Evolutionary conservation across 2,888 invertebrate species (phyloP).

Genomic region (Lepetodrilus schrolli): DNA sequence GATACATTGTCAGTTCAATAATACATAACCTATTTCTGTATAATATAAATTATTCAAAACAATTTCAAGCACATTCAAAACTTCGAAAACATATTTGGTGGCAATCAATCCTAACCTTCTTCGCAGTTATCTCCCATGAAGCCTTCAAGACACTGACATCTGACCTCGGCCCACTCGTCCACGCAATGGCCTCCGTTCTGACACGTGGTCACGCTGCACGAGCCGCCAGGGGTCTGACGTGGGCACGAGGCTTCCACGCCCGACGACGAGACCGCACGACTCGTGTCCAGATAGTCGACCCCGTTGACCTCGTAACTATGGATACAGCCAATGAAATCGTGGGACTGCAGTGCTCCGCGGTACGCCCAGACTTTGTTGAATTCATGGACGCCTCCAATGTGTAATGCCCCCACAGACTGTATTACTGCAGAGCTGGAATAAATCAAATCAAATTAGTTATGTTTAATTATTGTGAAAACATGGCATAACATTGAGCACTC

Average conservation of each 20-base stretch:
- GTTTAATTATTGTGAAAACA: background rate
- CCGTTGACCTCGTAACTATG: constrained; percentile 93
- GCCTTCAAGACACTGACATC: constrained; percentile 79
- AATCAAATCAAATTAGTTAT: background rate
- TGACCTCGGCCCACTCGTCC: constrained; percentile 88
- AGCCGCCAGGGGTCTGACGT: constrained; percentile 77
- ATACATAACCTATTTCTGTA: no score
- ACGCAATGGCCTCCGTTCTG: constrained; percentile 83
- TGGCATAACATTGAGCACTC: background rate
- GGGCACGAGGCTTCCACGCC: constrained; percentile 86
- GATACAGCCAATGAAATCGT: constrained; percentile 94
- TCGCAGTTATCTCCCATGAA: constrained; percentile 87
- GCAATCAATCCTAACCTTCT: constrained; percentile 75
- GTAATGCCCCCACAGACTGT: constrained; percentile 77
- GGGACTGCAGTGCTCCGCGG: constrained; percentile 91
- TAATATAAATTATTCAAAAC: no score
- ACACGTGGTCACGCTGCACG: constrained; percentile 77
- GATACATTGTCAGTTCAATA: no score
- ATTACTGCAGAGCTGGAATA: constrained; percentile 1
- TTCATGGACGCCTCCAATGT: constrained; percentile 88
- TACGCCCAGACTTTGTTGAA: constrained; percentile 91
- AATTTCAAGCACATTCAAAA: no score
- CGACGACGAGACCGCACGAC: constrained; percentile 77
- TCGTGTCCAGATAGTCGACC: constrained; percentile 49
- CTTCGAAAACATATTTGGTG: no score